phyloP scores from a whole-genome alignment of 1,140 invertebrate genomes.

The Hyles vespertilio region DNA sequence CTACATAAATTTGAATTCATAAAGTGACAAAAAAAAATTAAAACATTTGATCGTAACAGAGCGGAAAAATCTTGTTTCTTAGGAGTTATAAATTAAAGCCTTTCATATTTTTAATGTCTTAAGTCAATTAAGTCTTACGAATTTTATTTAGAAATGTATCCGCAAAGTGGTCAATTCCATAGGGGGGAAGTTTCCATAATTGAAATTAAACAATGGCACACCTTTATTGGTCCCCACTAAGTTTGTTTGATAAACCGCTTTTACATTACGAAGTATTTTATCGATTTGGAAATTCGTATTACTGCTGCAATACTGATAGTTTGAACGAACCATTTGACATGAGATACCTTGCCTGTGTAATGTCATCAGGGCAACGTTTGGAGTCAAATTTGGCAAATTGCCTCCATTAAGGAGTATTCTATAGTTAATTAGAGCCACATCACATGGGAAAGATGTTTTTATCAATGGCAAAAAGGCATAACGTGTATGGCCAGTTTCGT shows the following conservation, averaged over 20 bases:
- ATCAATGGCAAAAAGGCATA: conserved; percentile 52
- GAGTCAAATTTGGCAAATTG: conserved; percentile 17
- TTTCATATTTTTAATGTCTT: too few species aligned
- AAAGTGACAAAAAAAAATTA: too few species aligned
- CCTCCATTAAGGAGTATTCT: conserved; percentile 37
- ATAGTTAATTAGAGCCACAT: conserved; percentile 48
- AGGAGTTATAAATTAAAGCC: too few species aligned
- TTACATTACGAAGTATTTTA: conserved; percentile 41
- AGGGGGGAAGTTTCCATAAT: conserved; percentile 39
- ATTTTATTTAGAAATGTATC: conserved; percentile 36
- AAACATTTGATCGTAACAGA: too few species aligned
- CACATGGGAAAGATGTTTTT: conserved; percentile 52
- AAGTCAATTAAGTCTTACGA: neutral
- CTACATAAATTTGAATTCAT: too few species aligned
- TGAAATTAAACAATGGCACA: conserved; percentile 24
- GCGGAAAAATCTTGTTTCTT: too few species aligned
- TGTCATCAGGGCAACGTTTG: conserved; percentile 40
- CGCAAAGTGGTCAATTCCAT: conserved; percentile 54
- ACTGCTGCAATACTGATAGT: conserved; percentile 34
- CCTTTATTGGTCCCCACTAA: conserved; percentile 52
- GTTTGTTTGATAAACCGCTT: conserved; percentile 46
- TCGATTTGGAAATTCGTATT: conserved; percentile 37
- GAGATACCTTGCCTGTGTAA: conserved; percentile 47
- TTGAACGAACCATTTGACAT: conserved; percentile 33
- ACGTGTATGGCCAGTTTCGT: conserved; percentile 35